Conservation (phyloP, 2,888 invertebrate species). For the Anthrax anthrax region DNA sequence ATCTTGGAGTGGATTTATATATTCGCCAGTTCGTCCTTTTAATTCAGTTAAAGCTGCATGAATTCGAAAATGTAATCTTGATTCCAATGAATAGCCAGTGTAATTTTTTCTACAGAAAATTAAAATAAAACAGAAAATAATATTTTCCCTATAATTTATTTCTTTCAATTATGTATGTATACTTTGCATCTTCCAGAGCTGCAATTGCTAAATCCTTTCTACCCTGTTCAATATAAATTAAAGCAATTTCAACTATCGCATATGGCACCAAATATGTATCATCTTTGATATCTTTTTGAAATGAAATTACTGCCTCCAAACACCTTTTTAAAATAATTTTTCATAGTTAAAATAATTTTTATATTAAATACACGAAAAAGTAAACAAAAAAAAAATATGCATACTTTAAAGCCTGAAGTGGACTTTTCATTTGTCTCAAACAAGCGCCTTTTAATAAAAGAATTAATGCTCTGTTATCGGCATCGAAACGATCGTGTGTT, state of each 20-base stretch:
- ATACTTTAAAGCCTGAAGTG: conserved; percentile 62
- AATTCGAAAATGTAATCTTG: conserved; percentile 76
- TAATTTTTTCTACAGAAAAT: conserved; percentile 58
- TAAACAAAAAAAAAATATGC: conserved; percentile 15
- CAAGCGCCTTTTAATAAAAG: conserved; percentile 71
- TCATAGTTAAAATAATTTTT: not conserved
- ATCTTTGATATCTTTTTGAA: conserved; percentile 60
- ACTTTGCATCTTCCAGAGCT: conserved; percentile 74
- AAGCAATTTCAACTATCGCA: conserved; percentile 70
- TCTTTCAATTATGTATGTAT: too few relatives aligned
- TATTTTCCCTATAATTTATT: not conserved
- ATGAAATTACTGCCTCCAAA: conserved; percentile 28
- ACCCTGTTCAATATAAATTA: conserved; percentile 58
- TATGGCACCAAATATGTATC: conserved; percentile 78
- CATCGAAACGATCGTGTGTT: conserved; percentile 32
- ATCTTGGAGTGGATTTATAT: conserved; percentile 8
- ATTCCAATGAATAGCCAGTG: conserved; percentile 75
- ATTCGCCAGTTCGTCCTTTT: conserved; percentile 13
- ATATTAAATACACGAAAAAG: conserved; percentile 1
- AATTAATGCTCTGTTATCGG: conserved; percentile 61
- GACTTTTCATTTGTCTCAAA: conserved; percentile 61
- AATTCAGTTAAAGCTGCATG: conserved; percentile 50
- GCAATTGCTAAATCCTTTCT: conserved; percentile 50
- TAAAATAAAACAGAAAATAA: not conserved
- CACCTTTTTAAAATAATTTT: conserved; percentile 16